These are phyloP conservation scores for Lethrus apterus DNA, from an alignment of 1,140 invertebrate species.

Conservation along the genomic window DNA sequence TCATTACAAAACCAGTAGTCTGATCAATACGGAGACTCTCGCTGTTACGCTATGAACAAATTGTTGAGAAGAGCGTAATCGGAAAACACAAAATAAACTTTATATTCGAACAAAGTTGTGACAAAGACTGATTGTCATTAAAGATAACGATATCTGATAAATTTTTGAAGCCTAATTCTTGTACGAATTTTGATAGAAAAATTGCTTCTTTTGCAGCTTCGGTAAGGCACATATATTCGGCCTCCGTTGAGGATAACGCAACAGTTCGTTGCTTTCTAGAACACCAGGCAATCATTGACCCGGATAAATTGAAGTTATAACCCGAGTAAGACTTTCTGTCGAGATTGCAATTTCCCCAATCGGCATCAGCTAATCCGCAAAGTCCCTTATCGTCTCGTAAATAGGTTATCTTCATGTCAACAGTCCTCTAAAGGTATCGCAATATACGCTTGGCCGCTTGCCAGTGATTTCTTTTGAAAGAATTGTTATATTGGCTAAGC, in stretches of 20 bases:
- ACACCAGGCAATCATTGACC: constrained; percentile 4
- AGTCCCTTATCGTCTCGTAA: not conserved
- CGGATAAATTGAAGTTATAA: constrained; percentile 6
- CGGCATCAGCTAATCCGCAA: not conserved
- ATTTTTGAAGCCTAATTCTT: no score
- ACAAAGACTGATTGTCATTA: no score
- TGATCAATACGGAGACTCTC: no score
- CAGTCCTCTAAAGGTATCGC: constrained; percentile 41
- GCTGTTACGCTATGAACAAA: no score
- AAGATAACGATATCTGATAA: no score
- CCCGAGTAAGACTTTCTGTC: constrained; percentile 9
- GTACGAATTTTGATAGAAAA: no score
- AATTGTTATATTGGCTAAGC: constrained; percentile 28
- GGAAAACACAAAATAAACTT: no score
- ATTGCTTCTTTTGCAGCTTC: constrained; percentile 9
- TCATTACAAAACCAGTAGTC: no score
- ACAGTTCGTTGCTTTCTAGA: not conserved
- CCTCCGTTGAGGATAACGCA: constrained; percentile 2
- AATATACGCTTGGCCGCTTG: constrained; percentile 36
- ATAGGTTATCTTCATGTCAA: constrained; percentile 26
- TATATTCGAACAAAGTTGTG: no score
- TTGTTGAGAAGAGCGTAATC: no score
- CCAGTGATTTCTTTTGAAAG: constrained; percentile 30
- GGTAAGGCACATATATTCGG: constrained; percentile 5
- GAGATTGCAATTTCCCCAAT: constrained; percentile 1